These are phyloP conservation scores for Megalops atlanticus DNA, from an alignment of 2,113 vertebrate genomes.

Conservation along the genomic window DNA sequence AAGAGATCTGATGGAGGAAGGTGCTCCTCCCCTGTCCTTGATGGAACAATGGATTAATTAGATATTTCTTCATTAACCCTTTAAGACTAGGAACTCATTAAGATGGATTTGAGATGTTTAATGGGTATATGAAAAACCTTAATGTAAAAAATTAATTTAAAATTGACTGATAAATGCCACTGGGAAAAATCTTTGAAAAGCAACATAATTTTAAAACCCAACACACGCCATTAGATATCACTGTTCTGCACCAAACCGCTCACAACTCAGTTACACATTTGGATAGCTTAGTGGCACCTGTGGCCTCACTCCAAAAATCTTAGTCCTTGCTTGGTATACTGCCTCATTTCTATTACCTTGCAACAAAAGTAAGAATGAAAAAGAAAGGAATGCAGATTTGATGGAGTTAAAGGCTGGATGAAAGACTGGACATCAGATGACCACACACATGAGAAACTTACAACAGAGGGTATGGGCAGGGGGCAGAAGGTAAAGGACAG, in stretches of 20 bases:
- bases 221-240: too few relatives aligned
- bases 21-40: too few relatives aligned
- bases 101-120: not conserved
- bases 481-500: not conserved
- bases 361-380: not conserved
- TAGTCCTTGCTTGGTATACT: too few relatives aligned
- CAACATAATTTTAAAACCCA: too few relatives aligned
- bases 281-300: too few relatives aligned
- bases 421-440: not conserved
- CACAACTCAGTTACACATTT: too few relatives aligned
- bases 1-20: too few relatives aligned
- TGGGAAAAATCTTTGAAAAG: too few relatives aligned
- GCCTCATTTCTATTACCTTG: not conserved
- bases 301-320: too few relatives aligned
- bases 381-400: not conserved
- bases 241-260: too few relatives aligned
- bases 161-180: too few relatives aligned
- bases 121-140: not conserved
- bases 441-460: not conserved
- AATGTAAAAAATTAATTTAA: not conserved
- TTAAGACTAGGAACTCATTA: not conserved
- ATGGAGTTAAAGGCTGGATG: not conserved
- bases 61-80: slow-evolving; percentile 2
- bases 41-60: not conserved
- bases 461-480: not conserved